Evolutionary conservation across 1,140 invertebrate species (phyloP).

Genomic region (Drosophila cardini): DNA sequence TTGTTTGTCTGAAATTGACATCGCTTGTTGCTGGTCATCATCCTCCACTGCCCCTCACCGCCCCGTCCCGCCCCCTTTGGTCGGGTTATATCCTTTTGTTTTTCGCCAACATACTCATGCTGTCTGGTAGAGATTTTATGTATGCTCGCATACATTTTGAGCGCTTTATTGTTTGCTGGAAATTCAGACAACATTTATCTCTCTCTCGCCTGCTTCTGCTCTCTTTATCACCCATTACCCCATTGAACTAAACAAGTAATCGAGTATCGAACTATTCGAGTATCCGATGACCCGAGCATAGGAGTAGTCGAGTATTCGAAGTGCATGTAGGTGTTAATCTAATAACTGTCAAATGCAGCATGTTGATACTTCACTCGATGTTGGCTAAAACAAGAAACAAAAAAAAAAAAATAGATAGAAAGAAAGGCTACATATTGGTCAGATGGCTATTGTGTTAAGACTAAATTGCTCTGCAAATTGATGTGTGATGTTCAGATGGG

Average conservation of each 20-base stretch:
- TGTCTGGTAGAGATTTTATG: conserved; percentile 73
- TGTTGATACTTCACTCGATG: conserved; percentile 51
- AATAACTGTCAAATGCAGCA: conserved; percentile 80
- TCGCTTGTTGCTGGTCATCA: conserved; percentile 56
- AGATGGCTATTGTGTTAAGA: conserved; percentile 33
- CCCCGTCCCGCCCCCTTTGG: neutral
- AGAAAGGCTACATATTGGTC: conserved; percentile 37
- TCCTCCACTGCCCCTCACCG: neutral
- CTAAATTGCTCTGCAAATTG: conserved; percentile 46
- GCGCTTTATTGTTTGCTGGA: conserved; percentile 79
- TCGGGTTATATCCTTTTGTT: conserved; percentile 61
- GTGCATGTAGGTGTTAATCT: conserved; percentile 74
- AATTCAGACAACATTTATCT: conserved; percentile 57
- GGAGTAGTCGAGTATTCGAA: conserved; percentile 16
- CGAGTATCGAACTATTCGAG: conserved; percentile 55
- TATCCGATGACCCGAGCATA: no score
- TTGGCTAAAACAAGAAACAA: neutral
- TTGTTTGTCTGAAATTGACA: conserved; percentile 82
- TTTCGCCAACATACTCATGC: conserved; percentile 38
- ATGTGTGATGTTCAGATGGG: conserved; percentile 19
- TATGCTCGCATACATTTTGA: conserved; percentile 72
- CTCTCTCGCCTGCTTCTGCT: neutral
- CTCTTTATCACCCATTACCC: conserved; percentile 26
- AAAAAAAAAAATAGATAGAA: no score
- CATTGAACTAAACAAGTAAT: conserved; percentile 57